Conservation (phyloP, 2,797 vertebrate genomes). For the Phoebastria nigripes region DNA sequence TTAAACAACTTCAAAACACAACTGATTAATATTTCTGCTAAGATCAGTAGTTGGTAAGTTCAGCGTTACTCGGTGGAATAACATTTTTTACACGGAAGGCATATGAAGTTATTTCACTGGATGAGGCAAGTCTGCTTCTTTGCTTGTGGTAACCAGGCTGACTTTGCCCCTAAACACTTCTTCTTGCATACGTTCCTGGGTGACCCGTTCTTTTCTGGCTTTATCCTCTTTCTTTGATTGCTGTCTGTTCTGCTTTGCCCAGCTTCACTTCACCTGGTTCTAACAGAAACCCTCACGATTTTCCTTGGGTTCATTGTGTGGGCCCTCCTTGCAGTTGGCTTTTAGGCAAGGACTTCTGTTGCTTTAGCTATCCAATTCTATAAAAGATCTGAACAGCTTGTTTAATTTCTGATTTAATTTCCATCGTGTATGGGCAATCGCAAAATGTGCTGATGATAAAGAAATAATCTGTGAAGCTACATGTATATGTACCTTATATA, state of each 20-base stretch:
- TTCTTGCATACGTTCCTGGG: background rate
- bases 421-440: fast-evolving
- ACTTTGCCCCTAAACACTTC: background rate
- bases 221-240: background rate
- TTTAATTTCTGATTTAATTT: background rate
- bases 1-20: background rate
- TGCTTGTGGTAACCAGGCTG: background rate
- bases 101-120: background rate
- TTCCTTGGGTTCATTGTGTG: background rate
- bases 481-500: background rate
- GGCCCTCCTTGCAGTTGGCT: background rate
- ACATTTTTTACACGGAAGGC: background rate
- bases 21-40: background rate
- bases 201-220: background rate
- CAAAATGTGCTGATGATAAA: background rate
- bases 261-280: background rate
- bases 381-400: background rate
- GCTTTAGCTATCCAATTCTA: background rate
- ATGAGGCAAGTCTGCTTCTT: background rate
- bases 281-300: background rate
- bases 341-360: background rate
- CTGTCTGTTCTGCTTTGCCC: background rate
- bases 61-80: background rate
- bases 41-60: background rate
- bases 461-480: background rate